These are phyloP conservation scores for Crocuta crocuta DNA, from an alignment of 2,113 vertebrate genomes.

Conservation along the genomic window DNA sequence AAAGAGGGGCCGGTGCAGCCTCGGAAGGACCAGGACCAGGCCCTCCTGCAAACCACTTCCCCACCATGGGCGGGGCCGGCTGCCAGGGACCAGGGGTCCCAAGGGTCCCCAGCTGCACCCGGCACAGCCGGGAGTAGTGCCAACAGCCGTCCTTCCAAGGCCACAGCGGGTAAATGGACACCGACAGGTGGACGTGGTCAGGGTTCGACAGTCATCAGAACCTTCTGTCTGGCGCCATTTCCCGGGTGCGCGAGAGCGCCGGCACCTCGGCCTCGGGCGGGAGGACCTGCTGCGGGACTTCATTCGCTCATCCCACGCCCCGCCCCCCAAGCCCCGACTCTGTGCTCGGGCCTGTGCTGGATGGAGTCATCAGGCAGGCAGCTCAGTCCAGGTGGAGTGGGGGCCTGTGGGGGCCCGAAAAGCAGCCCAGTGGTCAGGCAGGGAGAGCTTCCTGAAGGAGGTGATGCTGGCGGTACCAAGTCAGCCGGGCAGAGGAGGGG, in stretches of 20 bases:
- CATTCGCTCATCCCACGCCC: not conserved
- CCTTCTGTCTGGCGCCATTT: not conserved
- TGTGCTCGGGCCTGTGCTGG: not conserved
- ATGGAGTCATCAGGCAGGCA: rapidly evolving
- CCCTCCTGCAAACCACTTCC: not conserved
- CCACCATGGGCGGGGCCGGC: not conserved
- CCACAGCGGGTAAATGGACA: rapidly evolving
- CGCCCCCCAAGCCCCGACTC: not conserved
- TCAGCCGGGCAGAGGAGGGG: not conserved
- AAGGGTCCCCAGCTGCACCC: not conserved
- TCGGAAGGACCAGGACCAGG: not conserved
- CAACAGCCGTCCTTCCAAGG: not conserved
- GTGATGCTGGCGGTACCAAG: not conserved
- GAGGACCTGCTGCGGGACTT: rapidly evolving
- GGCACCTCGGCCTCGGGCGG: not conserved
- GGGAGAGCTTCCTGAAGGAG: not conserved
- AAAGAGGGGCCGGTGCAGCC: rapidly evolving
- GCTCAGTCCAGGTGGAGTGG: no score
- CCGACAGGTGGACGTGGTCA: rapidly evolving
- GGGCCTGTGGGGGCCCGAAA: not conserved
- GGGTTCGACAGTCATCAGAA: rapidly evolving
- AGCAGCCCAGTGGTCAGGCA: not conserved
- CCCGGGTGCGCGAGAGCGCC: not conserved
- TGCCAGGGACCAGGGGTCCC: rapidly evolving
- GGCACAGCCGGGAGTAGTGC: not conserved